Evolutionary conservation across 2,113 vertebrate species (phyloP), one percentile per base, ranked within the genome.

Genomic region (Cryptotis parvus): DNA sequence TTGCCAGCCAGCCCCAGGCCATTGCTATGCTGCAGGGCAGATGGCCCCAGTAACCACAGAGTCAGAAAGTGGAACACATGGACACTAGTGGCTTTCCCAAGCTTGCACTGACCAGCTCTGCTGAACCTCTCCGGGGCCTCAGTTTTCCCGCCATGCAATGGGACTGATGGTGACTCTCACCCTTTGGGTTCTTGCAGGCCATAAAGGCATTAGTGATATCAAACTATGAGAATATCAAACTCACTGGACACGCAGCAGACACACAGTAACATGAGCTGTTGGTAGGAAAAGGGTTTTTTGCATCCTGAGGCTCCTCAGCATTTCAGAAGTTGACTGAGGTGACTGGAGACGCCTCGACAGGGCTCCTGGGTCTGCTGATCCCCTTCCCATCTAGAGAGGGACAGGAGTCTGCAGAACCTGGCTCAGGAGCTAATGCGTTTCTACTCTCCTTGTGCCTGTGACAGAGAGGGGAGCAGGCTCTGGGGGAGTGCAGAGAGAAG

Each of bases 271-370:
- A 15, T 37, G 18, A 33, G 49, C 58, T 31, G 1, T 72, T 37
- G 8, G 9, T 6, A 61, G 15, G 1, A 9, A n/a, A n/a, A n/a
- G n/a, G 0, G 0, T 43, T 39, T 49, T 52, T 45, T 20, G 18
- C 11, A 69, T 33, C 39, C 41, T 27, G 10, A 45, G 49, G 31
- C 31, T 85, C 26, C 39, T 76, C 26, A 0, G 11, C 27, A 29
- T 43, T 75, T 61, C 27, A 39, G 39, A 63, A 49, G 16, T 24
- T 55, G 65, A 35, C 29, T 39, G 8, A 6, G 7, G 35, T 55
- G 20, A 35, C 31, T 22, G 6, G 69, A n/a, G 69, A 41, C 49
- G 33, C 18, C 45, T 74, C 41, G 29, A 52, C 37, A 6, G 2
- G 26, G 33, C 27, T 20, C 1, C 1, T 22, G n/a, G 73, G 52